Conservation (phyloP, 2,888 invertebrate genomes). For the Drosophila algonquin region DNA sequence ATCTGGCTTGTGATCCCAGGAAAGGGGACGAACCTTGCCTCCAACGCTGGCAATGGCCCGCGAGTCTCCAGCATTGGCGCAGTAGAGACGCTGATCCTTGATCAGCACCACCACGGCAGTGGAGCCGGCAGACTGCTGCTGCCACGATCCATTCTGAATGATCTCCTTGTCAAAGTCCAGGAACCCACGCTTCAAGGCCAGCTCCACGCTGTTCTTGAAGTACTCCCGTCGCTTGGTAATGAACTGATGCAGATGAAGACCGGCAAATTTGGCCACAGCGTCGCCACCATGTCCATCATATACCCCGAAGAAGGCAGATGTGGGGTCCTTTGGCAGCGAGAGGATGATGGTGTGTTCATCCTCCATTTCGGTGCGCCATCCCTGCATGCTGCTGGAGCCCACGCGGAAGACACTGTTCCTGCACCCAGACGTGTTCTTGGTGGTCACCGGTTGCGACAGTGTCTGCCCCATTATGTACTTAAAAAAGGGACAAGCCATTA, state of each 20-base stretch:
- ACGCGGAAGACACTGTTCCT: slow-evolving; percentile 89
- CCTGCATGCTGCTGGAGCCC: slow-evolving; percentile 99
- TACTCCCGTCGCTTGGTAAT: slow-evolving; percentile 93
- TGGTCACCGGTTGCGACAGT: slow-evolving; percentile 97
- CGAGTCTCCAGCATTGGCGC: slow-evolving; percentile 99
- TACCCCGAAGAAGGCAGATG: slow-evolving; percentile 97
- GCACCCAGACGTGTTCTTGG: slow-evolving; percentile 92
- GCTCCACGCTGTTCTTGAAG: slow-evolving; percentile 88
- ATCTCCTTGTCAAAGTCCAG: slow-evolving; percentile 96
- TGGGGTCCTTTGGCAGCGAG: slow-evolving; percentile 95
- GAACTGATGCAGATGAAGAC: slow-evolving; percentile 96
- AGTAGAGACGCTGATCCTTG: slow-evolving; percentile 93
- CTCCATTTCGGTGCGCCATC: slow-evolving; percentile 99
- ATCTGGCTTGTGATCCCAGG: slow-evolving; percentile 97
- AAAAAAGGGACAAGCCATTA: slow-evolving; percentile 1
- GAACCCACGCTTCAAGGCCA: slow-evolving; percentile 94
- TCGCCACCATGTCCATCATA: slow-evolving; percentile 91
- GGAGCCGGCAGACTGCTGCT: slow-evolving; percentile 96
- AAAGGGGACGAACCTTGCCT: slow-evolving; percentile 89
- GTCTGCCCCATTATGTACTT: slow-evolving; percentile 94
- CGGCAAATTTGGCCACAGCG: slow-evolving; percentile 96
- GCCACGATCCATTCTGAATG: slow-evolving; percentile 93
- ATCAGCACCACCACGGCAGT: slow-evolving; percentile 95
- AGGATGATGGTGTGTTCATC: slow-evolving; percentile 99
- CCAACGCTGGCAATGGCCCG: slow-evolving; percentile 95